Evolutionary conservation across 2,113 vertebrate species (phyloP).

Genomic region (Sylvia atricapilla): DNA sequence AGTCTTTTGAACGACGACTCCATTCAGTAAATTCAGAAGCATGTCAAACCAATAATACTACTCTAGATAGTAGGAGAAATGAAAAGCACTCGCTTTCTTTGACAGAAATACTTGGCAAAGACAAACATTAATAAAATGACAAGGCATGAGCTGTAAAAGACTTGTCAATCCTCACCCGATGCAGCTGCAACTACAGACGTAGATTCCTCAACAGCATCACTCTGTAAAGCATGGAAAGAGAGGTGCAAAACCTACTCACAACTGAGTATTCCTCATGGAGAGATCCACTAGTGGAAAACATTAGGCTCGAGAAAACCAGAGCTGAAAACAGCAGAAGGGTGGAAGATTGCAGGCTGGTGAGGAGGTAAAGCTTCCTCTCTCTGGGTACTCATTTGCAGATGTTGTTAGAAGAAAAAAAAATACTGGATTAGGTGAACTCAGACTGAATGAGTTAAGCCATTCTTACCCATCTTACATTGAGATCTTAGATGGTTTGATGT

Average conservation of each 20-base stretch:
- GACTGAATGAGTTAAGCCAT: not conserved
- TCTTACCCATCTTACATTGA: not conserved
- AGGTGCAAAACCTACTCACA: not conserved
- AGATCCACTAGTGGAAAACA: not conserved
- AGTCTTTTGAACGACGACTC: not conserved
- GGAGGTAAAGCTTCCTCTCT: fast-evolving
- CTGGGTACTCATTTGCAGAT: not conserved
- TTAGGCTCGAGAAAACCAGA: not conserved
- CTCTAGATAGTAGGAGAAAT: not conserved
- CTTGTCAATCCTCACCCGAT: not conserved
- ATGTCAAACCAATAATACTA: not conserved
- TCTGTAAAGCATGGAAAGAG: not conserved
- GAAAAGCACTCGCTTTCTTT: not conserved
- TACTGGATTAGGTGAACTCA: not conserved
- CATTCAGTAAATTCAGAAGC: not conserved
- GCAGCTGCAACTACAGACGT: not conserved
- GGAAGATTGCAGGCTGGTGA: not conserved
- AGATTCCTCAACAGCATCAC: not conserved
- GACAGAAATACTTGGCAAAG: not conserved
- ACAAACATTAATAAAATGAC: not conserved
- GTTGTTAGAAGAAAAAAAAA: not conserved
- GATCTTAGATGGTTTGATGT: not conserved
- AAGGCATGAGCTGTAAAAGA: not conserved
- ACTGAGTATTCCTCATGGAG: not conserved
- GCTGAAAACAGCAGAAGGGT: not conserved